phyloP scores from a whole-genome alignment of 2,888 invertebrate species.

The Steinernema carpocapsae region DNA sequence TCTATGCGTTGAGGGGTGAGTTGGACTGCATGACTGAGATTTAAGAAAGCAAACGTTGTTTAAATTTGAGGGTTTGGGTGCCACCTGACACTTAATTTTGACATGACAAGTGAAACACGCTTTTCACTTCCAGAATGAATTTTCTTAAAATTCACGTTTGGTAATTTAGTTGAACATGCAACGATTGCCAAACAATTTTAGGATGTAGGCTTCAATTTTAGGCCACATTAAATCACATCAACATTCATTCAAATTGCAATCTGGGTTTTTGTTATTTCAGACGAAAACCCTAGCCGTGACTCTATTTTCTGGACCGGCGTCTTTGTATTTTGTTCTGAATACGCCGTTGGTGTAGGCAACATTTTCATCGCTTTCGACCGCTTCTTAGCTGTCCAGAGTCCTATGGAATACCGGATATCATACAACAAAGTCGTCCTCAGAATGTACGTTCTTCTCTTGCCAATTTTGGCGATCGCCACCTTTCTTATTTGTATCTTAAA shows the following conservation, averaged over 20 bases:
- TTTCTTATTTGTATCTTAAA: background rate
- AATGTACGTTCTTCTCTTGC: background rate
- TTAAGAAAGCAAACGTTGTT: background rate
- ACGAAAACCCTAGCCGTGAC: background rate
- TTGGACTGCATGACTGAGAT: background rate
- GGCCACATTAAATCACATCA: no score
- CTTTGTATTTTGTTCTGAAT: background rate
- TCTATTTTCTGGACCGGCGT: background rate
- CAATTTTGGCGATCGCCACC: background rate
- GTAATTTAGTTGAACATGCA: no score
- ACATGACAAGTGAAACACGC: no score
- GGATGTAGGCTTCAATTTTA: no score
- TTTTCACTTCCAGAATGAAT: no score
- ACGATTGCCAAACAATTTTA: no score
- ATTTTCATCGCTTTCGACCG: constrained; percentile 6
- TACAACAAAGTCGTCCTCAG: background rate
- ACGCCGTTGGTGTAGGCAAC: constrained; percentile 7
- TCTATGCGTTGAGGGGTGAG: background rate
- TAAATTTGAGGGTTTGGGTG: no score
- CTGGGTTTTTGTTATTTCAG: no score
- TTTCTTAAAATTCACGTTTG: no score
- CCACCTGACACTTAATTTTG: no score
- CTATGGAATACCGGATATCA: background rate
- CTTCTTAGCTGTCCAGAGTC: background rate
- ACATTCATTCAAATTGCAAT: no score